Evolutionary conservation across 1,140 invertebrate species (phyloP).

Genomic region (Scaptomyza hsui): DNA sequence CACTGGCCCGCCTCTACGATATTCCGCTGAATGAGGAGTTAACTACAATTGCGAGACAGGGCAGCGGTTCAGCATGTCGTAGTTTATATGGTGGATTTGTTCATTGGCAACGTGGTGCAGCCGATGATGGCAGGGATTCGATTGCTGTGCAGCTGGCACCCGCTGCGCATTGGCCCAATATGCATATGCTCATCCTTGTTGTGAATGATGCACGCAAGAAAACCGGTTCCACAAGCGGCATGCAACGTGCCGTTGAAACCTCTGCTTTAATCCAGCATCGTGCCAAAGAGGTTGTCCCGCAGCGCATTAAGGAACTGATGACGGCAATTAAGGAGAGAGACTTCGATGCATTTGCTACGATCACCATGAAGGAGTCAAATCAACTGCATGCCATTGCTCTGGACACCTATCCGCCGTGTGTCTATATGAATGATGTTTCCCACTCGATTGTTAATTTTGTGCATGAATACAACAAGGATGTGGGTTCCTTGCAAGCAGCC

Average conservation of each 20-base stretch:
- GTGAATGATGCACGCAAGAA: conserved; percentile 95
- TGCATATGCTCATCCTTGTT: conserved; percentile 95
- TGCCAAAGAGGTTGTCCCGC: conserved; percentile 89
- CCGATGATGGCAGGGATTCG: conserved; percentile 91
- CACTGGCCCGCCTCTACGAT: conserved; percentile 91
- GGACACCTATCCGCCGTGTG: conserved; percentile 97
- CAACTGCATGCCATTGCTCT: conserved; percentile 97
- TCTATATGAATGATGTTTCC: conserved; percentile 96
- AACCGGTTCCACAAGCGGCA: conserved; percentile 95
- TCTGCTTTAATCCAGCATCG: conserved; percentile 93
- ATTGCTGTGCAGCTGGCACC: conserved; percentile 90
- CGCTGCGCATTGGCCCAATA: conserved; percentile 94
- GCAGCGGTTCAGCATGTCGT: conserved; percentile 98
- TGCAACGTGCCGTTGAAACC: conserved; percentile 93
- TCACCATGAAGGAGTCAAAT: conserved; percentile 99
- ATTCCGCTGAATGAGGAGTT: conserved; percentile 90
- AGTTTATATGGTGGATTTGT: conserved; percentile 97
- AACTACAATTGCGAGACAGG: conserved; percentile 92
- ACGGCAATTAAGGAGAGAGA: conserved; percentile 91
- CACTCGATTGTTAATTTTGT: conserved; percentile 91
- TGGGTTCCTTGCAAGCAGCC: conserved; percentile 88
- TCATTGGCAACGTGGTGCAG: conserved; percentile 91
- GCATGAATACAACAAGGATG: conserved; percentile 91
- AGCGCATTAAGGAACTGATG: conserved; percentile 85
- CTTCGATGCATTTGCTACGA: conserved; percentile 94